phyloP scores from a whole-genome alignment of 2,797 vertebrate genomes.

The Acrocephalus scirpaceus region DNA sequence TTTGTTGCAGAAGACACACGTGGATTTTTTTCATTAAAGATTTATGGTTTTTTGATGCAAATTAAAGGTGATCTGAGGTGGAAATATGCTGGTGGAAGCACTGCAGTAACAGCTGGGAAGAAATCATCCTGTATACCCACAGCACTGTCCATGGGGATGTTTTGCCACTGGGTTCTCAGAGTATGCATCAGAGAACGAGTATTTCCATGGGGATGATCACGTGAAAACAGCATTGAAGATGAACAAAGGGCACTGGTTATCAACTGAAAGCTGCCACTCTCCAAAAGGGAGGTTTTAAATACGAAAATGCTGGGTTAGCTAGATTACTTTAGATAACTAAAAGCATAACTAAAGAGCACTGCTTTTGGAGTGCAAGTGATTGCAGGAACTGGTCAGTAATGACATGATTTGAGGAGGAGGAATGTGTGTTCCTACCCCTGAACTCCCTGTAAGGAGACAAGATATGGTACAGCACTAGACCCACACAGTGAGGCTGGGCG shows the following conservation, averaged over 20 bases:
- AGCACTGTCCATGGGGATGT: background rate
- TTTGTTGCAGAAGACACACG: background rate
- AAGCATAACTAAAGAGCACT: background rate
- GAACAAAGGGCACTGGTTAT: background rate
- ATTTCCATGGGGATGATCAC: background rate
- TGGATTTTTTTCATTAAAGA: background rate
- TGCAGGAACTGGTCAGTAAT: background rate
- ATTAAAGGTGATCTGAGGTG: background rate
- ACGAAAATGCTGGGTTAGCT: background rate
- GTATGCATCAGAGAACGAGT: background rate
- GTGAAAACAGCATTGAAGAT: rapidly evolving
- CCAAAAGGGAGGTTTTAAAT: background rate
- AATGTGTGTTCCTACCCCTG: background rate
- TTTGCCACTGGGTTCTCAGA: background rate
- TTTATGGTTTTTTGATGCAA: background rate
- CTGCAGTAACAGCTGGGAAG: background rate
- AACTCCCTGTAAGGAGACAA: background rate
- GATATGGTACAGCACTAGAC: rapidly evolving
- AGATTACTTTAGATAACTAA: background rate
- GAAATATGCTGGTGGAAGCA: background rate
- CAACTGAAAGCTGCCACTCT: background rate
- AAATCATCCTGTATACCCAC: background rate
- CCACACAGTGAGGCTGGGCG: background rate
- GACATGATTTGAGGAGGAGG: background rate
- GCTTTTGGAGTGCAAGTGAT: background rate